Conservation (phyloP, 2,113 vertebrate genomes). For the Centropus unirufus region DNA sequence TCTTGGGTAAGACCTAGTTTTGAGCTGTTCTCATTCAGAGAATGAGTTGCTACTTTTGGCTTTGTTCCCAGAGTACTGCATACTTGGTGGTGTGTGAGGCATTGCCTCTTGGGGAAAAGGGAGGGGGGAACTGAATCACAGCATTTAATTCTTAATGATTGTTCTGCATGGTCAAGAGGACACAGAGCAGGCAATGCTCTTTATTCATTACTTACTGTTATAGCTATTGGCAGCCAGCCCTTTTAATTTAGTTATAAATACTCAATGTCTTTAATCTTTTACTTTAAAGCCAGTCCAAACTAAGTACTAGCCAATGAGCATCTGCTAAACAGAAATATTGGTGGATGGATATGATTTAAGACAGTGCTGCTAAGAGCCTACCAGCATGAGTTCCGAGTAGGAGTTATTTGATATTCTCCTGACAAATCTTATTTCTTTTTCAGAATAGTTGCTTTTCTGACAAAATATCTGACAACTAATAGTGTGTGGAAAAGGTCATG, state of each 20-base stretch:
- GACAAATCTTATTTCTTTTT: conserved; percentile 34
- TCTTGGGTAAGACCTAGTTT: conserved; percentile 48
- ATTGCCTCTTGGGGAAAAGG: conserved; percentile 49
- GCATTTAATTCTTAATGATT: conserved; percentile 75
- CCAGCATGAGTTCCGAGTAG: neutral
- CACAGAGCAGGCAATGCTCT: conserved; percentile 54
- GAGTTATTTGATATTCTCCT: neutral
- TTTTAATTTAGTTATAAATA: conserved; percentile 74
- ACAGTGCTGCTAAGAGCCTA: neutral
- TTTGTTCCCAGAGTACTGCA: conserved; percentile 33
- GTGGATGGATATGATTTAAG: neutral
- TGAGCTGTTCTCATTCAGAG: conserved; percentile 65
- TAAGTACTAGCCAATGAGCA: conserved; percentile 37
- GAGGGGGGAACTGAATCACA: conserved; percentile 58
- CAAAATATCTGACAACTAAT: conserved; percentile 25
- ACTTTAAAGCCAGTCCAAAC: conserved; percentile 44
- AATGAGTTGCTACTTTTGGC: conserved; percentile 56
- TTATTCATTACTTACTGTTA: conserved; percentile 73
- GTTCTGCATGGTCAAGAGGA: conserved; percentile 73
- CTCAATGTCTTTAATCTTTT: conserved; percentile 58
- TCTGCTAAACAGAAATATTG: conserved; percentile 40
- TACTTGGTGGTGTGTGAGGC: conserved; percentile 49
- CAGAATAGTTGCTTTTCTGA: neutral
- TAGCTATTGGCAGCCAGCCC: conserved; percentile 64
- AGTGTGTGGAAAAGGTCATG: neutral